Evolutionary conservation across 2,888 invertebrate genomes (phyloP), one percentile per base, ranked within the genome.

Genomic region (Himalopsyche japonica): DNA sequence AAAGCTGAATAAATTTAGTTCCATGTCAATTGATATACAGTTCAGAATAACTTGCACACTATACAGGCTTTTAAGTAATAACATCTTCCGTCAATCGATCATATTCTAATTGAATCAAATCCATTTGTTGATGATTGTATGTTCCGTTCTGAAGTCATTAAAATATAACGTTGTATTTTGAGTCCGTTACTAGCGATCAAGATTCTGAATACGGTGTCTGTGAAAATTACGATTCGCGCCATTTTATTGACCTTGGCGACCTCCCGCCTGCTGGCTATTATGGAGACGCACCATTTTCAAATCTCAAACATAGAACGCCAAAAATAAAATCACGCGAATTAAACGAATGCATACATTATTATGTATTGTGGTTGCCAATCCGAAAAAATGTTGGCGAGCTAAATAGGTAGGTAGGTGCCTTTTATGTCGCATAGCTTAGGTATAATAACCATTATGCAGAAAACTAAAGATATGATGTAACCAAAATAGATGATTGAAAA

Each of bases 261-360:
- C 15, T 47, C 37, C 57, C 78, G 78, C 34, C 20, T 57, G 27
- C 80, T 37, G 30, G 37, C 79, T 79, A 82, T 79, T 79, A 82
- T 80, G 82, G 85, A 64, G 79, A 81, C 43, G 81, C 37, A 64
- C 84, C 82, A 79, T 83, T 83, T 80, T 76, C 77, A 76, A 80
- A 49, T 80, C 77, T 80, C 30, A 47, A 82, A 82, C 57, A 82
- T 82, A 78, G 64, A 82, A 79, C 48, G 43, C 82, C 82, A 82
- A 78, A 81, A 80, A 82, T 82, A 27, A 57, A 79, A 30, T n/a
- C 37, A 37, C 64, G 43, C 82, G 78, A 34, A 79, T 27, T 27
- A 70, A 70, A 70, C 30, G 27, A 70, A 78, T 82, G 43, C 82
- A 82, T 79, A 82, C 57, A 30, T 70, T 70, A 70, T 70, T 70